Evolutionary conservation across 2,797 vertebrate genomes (phyloP).

Genomic region (Phalanger gymnotis): DNA sequence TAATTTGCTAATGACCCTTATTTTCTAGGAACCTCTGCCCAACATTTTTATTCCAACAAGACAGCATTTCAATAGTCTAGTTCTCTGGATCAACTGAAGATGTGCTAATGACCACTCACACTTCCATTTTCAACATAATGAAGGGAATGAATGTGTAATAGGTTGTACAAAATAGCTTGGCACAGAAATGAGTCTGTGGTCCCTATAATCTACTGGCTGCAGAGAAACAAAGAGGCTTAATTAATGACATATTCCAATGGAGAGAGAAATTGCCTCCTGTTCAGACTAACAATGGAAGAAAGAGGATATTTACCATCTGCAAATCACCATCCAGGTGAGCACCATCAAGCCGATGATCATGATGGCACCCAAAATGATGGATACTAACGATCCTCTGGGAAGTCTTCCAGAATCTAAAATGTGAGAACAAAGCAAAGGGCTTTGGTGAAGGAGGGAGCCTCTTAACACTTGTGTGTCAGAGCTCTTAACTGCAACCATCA

Average conservation of each 20-base stretch:
- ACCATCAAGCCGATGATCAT: conserved; percentile 46
- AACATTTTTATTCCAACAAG: background rate
- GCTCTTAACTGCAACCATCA: background rate
- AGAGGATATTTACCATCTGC: conserved; percentile 66
- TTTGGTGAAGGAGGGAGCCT: fast-evolving
- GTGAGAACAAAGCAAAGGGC: background rate
- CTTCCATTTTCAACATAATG: background rate
- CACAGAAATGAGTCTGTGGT: background rate
- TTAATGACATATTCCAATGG: background rate
- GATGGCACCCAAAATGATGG: conserved; percentile 67
- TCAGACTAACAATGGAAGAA: background rate
- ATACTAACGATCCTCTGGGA: conserved; percentile 66
- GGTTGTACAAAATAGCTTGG: background rate
- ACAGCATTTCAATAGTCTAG: background rate
- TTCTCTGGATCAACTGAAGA: background rate
- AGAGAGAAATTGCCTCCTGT: background rate
- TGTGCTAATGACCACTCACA: fast-evolving
- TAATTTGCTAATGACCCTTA: background rate
- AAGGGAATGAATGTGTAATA: background rate
- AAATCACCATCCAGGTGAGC: conserved; percentile 67
- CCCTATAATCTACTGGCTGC: background rate
- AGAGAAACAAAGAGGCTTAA: background rate
- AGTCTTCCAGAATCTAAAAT: conserved; percentile 77
- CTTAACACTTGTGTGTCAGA: background rate
- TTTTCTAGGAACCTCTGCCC: background rate